phyloP scores from a whole-genome alignment of 2,888 invertebrate genomes.

The Chorisops tibialis region DNA sequence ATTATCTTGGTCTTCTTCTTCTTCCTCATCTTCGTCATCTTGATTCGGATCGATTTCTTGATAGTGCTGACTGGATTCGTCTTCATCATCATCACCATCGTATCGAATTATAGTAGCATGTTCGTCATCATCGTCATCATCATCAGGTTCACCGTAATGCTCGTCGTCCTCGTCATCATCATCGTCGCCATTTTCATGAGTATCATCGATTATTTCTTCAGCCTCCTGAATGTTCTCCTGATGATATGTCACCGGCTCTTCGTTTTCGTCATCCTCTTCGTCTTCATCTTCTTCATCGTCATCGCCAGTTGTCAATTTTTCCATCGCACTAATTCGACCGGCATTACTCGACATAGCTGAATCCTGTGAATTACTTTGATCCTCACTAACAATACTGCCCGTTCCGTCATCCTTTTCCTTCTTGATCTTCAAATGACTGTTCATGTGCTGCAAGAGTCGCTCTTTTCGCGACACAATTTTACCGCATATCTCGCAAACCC shows the following conservation, averaged over 20 bases:
- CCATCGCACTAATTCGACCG: neutral
- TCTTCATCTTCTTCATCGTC: slow-evolving; percentile 23
- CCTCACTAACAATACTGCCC: slow-evolving; percentile 26
- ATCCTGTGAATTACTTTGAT: slow-evolving; percentile 23
- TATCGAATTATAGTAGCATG: slow-evolving; percentile 19
- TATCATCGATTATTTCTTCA: slow-evolving; percentile 29
- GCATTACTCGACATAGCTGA: slow-evolving; percentile 11
- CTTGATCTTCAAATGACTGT: slow-evolving; percentile 48
- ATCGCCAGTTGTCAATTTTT: slow-evolving; percentile 14
- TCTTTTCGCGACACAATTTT: slow-evolving; percentile 51
- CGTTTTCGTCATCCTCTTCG: slow-evolving; percentile 27
- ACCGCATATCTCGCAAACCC: slow-evolving; percentile 52
- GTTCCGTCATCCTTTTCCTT: slow-evolving; percentile 30
- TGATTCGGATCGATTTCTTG: slow-evolving; percentile 34
- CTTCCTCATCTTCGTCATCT: slow-evolving; percentile 32
- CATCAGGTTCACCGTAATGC: slow-evolving; percentile 10
- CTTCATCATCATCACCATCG: slow-evolving; percentile 37
- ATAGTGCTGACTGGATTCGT: slow-evolving; percentile 38
- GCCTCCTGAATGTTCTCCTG: slow-evolving; percentile 9
- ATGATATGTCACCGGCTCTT: neutral
- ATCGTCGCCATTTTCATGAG: slow-evolving; percentile 35
- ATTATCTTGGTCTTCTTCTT: slow-evolving; percentile 34
- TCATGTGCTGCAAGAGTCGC: slow-evolving; percentile 50
- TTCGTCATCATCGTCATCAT: slow-evolving; percentile 23
- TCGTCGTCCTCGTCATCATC: slow-evolving; percentile 33